Percentiles rank a stretch among this genome's conserved stretches.
phyloP scores from a whole-genome alignment of 2,113 vertebrate species.

The Emydocephalus ijimae region DNA sequence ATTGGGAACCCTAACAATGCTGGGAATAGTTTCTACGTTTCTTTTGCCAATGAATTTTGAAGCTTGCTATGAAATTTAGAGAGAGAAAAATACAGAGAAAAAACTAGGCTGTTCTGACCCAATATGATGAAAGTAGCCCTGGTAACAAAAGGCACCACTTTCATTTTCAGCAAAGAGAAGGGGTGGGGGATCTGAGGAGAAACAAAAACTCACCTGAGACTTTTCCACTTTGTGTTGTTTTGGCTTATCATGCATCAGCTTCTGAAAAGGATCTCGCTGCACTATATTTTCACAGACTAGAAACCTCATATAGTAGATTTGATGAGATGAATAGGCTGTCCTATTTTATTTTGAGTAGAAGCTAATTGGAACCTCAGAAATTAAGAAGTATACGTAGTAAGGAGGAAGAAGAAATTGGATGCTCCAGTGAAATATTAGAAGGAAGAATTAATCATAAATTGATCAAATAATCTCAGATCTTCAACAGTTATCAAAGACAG shows the following conservation, averaged over 20 bases:
- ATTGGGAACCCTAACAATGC: constrained; percentile 58
- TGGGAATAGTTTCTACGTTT: constrained; percentile 77
- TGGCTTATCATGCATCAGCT: accelerated
- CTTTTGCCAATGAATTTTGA: constrained; percentile 63
- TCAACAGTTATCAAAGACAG: not conserved
- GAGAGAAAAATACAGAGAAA: accelerated
- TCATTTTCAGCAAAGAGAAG: not conserved
- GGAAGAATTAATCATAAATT: not conserved
- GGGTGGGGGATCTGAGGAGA: not conserved
- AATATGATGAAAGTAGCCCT: constrained; percentile 23
- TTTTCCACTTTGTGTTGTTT: not conserved
- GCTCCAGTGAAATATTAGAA: not conserved
- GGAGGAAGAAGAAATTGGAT: not conserved
- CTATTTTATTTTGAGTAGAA: not conserved
- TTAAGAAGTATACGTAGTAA: not conserved
- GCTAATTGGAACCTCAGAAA: not conserved
- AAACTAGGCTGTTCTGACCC: not conserved
- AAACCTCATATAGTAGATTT: not conserved
- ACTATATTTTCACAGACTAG: not conserved
- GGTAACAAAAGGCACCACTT: not conserved
- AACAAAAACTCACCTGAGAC: constrained; percentile 14
- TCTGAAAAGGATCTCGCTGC: not conserved
- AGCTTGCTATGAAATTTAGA: constrained; percentile 58
- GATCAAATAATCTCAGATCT: not conserved
- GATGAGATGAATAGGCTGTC: not conserved